Conservation (phyloP, 2,113 vertebrate genomes). For the Macquaria australasica region DNA sequence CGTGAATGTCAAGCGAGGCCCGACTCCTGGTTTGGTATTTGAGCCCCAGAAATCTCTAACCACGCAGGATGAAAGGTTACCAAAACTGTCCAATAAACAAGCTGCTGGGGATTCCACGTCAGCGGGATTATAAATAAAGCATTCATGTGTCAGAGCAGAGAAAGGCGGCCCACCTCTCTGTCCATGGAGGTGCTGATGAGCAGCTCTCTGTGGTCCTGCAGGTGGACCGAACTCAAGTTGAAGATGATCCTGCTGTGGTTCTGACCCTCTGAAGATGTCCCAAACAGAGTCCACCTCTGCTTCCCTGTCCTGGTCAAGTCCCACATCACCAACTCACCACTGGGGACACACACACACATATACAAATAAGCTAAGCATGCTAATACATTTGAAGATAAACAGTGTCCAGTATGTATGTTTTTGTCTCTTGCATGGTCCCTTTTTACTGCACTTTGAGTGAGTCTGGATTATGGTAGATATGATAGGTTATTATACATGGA, state of each 20-base stretch:
- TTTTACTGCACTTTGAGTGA: not conserved
- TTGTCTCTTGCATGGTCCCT: not conserved
- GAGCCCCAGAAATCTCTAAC: not conserved
- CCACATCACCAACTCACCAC: slow-evolving; percentile 94
- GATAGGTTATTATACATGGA: not conserved
- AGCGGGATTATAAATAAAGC: not conserved
- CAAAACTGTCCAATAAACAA: not conserved
- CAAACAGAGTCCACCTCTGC: slow-evolving; percentile 90
- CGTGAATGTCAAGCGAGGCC: not conserved
- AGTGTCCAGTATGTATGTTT: not conserved
- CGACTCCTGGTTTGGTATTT: too few relatives aligned
- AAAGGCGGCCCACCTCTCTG: slow-evolving; percentile 85
- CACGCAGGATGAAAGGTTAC: not conserved
- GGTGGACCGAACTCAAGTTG: slow-evolving; percentile 88
- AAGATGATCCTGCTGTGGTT: slow-evolving; percentile 96
- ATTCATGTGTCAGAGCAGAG: not conserved
- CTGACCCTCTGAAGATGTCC: slow-evolving; percentile 89
- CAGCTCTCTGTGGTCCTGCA: slow-evolving; percentile 84
- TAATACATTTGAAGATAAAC: not conserved
- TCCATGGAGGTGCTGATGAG: slow-evolving; percentile 98
- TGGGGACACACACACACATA: slow-evolving; percentile 57
- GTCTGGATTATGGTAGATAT: not conserved
- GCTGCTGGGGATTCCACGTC: not conserved
- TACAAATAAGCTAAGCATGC: not conserved
- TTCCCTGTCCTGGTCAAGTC: slow-evolving; percentile 90